Conservation (phyloP, 2,113 vertebrate species). For the Scomber colias region DNA sequence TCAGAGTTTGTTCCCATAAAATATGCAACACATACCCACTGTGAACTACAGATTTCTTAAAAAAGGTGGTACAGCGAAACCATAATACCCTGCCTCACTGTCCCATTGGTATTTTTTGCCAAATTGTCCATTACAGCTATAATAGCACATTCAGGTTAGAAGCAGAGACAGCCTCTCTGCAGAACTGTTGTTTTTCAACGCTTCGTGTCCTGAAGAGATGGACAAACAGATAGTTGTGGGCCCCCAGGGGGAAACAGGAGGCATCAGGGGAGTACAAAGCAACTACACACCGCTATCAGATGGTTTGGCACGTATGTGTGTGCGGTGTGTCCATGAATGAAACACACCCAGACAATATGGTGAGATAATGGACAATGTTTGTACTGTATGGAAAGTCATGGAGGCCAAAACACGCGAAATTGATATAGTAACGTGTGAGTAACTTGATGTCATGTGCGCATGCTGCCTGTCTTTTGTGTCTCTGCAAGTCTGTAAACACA, state of each 20-base stretch:
- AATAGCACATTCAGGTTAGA: neutral
- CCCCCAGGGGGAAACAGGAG: conserved; percentile 15
- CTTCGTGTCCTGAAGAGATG: conserved; percentile 28
- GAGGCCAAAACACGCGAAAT: neutral
- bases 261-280: conserved; percentile 13
- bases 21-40: neutral
- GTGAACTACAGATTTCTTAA: neutral
- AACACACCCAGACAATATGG: neutral
- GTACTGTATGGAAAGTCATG: neutral
- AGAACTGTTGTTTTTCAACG: conserved; percentile 19
- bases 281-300: conserved; percentile 26
- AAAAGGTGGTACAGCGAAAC: neutral
- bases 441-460: conserved; percentile 18
- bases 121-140: neutral
- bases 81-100: neutral
- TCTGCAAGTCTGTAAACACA: neutral
- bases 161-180: neutral
- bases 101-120: conserved; percentile 7
- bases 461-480: neutral
- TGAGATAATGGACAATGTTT: neutral
- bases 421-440: neutral
- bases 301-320: neutral
- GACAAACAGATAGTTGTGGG: conserved; percentile 41
- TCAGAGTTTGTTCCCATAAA: conserved; percentile 14
- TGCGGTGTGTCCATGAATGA: neutral